Base-by-base conservation (phyloP, 2,888 invertebrate genomes). In the Xestobium rufovillosum region DNA sequence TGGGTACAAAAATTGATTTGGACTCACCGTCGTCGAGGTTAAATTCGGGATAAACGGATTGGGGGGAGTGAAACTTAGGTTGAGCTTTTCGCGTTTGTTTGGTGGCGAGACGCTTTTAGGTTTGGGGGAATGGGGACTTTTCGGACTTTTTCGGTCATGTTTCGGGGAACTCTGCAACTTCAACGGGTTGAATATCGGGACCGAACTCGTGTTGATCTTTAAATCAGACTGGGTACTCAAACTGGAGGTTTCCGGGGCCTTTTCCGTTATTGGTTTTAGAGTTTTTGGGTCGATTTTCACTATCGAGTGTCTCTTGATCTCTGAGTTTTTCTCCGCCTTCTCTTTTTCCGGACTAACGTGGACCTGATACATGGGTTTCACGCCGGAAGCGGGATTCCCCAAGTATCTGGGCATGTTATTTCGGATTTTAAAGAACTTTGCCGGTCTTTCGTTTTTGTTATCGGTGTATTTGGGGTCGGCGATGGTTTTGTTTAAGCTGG, bases 241-340 rank as follows among this genome's bases (percentile, higher is more conserved):
- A 41, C 28, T 44, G 9, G 60, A 51, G 2, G 52, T 57, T 42
- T 65, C 63, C 3, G 63, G 61, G 1, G 63, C 61, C 35, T 61
- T 59, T 35, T 63, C 63, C 10, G 61, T 57, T 11, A 74, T 71
- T 0, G 75, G 74, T 38, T 71, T 70, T 13, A 75, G 51, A 0
- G 75, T 75, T 55, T 74, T 73, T 1, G 75, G 75, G 51, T 75
- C 75, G 37, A 75, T 71, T 51, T 74, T 74, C 3, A 66, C 64
- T 12, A 67, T 65, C 16, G 65, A 66, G 38, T 65, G 65, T 36
- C 61, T 63, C 40, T 61, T 63, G 16, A 65, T 65, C 41, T 66
- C 65, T 14, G 50, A 52, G 23, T n/a, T 19, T 37, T 59, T 60
- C 30, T 52, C 55, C n/a, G 42, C 10, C 16, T 29, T 14, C 9